Percentiles rank a stretch among this genome's conserved stretches.
Conservation (phyloP, 2,888 invertebrate species). For the Rhamphomyia laevipes region DNA sequence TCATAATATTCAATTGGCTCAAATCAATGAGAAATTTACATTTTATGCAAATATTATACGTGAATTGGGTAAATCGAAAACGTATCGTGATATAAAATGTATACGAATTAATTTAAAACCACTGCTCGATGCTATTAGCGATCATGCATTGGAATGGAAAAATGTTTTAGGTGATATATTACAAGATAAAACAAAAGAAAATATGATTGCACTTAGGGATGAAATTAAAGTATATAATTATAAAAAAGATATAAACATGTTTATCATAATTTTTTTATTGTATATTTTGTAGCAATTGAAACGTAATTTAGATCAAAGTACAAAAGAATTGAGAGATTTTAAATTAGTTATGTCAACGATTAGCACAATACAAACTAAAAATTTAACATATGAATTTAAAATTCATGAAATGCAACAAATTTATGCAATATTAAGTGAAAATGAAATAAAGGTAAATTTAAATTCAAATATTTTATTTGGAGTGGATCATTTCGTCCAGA, state of each 20-base stretch:
- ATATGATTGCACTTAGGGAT: slow-evolving; percentile 43
- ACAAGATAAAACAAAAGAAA: slow-evolving; percentile 50
- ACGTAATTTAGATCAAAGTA: slow-evolving; percentile 58
- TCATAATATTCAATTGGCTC: slow-evolving; percentile 46
- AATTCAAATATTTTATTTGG: too few relatives aligned
- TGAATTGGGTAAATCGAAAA: slow-evolving; percentile 47
- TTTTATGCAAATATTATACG: slow-evolving; percentile 67
- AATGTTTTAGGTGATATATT: slow-evolving; percentile 57
- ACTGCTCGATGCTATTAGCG: slow-evolving; percentile 54
- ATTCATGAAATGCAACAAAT: slow-evolving; percentile 65
- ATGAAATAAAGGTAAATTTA: slow-evolving; percentile 54
- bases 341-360: slow-evolving; percentile 79
- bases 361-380: slow-evolving; percentile 56
- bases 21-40: slow-evolving; percentile 73
- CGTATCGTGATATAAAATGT: slow-evolving; percentile 51
- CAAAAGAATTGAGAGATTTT: slow-evolving; percentile 67
- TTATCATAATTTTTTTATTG: too few relatives aligned
- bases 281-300: slow-evolving; percentile 38
- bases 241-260: too few relatives aligned
- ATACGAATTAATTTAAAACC: slow-evolving; percentile 62
- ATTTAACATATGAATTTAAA: slow-evolving; percentile 65
- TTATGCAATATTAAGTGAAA: slow-evolving; percentile 60
- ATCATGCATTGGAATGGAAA: slow-evolving; percentile 73
- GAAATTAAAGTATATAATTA: background rate
- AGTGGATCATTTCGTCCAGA: too few relatives aligned